A percentile compares a stretch with the other conserved stretches of the same genome.
These are phyloP conservation scores for Mactra quadrangularis DNA, from an alignment of 1,140 invertebrate species.

Conservation along the genomic window DNA sequence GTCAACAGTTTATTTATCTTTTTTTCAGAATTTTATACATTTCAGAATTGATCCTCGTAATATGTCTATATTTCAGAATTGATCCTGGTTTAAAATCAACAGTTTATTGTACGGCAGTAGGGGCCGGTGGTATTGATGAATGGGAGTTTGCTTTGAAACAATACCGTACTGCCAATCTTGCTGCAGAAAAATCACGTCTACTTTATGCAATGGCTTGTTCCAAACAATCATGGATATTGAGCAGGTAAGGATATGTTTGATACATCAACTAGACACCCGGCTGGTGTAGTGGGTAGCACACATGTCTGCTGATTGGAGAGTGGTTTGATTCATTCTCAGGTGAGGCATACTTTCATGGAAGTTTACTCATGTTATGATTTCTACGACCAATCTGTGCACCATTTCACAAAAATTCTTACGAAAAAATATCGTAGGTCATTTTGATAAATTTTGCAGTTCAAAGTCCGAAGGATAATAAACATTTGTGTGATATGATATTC, in stretches of 20 bases:
- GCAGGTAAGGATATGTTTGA: constrained; percentile 59
- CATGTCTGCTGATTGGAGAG: too few species aligned
- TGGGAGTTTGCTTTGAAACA: constrained; percentile 89
- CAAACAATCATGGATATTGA: constrained; percentile 61
- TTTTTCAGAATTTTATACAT: neutral
- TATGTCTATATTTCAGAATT: constrained; percentile 79
- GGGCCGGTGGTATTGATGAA: constrained; percentile 88
- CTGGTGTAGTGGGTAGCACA: too few species aligned
- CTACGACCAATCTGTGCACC: too few species aligned
- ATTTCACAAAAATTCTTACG: too few species aligned
- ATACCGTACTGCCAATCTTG: constrained; percentile 61
- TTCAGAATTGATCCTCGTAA: neutral
- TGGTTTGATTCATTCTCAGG: too few species aligned
- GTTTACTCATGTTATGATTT: too few species aligned
- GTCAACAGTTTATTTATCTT: neutral
- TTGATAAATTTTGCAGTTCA: too few species aligned
- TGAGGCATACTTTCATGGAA: too few species aligned
- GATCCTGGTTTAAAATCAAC: constrained; percentile 89
- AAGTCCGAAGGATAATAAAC: too few species aligned
- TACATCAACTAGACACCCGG: too few species aligned
- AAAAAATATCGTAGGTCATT: too few species aligned
- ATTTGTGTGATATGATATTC: too few species aligned
- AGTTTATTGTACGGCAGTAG: constrained; percentile 89
- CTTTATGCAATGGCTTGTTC: constrained; percentile 60
- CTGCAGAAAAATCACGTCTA: constrained; percentile 61